Conservation (phyloP, 2,888 invertebrate species). For the Philereme vetulata region DNA sequence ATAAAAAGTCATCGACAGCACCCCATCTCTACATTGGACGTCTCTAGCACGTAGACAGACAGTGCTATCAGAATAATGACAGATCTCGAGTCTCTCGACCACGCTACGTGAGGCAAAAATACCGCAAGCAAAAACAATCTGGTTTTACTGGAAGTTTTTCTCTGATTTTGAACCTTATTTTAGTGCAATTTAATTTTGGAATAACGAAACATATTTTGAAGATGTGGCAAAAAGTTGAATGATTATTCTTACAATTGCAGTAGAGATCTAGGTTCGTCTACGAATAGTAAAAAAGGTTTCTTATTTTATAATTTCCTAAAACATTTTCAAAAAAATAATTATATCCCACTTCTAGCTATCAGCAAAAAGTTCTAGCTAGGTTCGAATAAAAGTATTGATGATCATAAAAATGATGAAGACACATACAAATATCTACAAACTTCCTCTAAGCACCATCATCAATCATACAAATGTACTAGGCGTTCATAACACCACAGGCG, state of each 20-base stretch:
- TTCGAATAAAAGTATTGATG: neutral
- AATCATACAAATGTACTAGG: conserved; percentile 54
- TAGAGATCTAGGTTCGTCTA: too few species aligned
- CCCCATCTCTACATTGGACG: conserved; percentile 62
- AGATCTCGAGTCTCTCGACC: conserved; percentile 69
- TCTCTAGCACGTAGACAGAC: conserved; percentile 72
- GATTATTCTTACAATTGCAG: too few species aligned
- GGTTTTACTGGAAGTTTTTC: conserved; percentile 13
- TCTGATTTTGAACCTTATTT: conserved; percentile 9
- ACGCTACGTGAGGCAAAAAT: conserved; percentile 74
- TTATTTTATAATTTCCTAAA: too few species aligned
- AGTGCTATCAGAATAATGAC: conserved; percentile 82
- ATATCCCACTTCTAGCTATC: too few species aligned
- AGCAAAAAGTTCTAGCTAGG: too few species aligned
- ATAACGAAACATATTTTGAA: neutral
- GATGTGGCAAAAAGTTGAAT: too few species aligned
- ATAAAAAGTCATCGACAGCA: conserved; percentile 38
- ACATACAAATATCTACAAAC: conserved; percentile 40
- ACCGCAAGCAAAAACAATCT: conserved; percentile 55
- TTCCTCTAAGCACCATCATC: conserved; percentile 44
- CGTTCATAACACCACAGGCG: conserved; percentile 43
- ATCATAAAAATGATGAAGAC: conserved; percentile 3
- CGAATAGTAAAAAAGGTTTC: too few species aligned
- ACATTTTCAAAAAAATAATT: too few species aligned
- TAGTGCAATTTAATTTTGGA: conserved; percentile 7